Evolutionary conservation across 2,113 vertebrate genomes (phyloP), one percentile per base, ranked within the genome.

Genomic region (Tursiops truncatus): DNA sequence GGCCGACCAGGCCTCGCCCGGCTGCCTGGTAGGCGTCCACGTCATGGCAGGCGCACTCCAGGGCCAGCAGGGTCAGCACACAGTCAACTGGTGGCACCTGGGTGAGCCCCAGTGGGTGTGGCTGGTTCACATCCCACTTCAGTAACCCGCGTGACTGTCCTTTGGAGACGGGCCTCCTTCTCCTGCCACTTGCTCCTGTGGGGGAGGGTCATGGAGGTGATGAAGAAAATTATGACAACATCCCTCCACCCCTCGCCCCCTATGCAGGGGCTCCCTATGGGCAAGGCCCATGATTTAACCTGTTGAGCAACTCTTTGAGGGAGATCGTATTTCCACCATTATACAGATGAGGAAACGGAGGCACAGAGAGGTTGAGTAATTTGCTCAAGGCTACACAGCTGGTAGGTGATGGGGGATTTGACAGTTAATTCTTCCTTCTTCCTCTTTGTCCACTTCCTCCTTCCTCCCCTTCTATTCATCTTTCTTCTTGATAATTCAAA

Each of bases 121-220:
- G 5, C 89, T 94, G 50, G 33, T 79, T 83, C 11, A 79, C n/a
- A 0, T 89, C 60, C 0, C 91, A 94, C 33, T 53, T 94, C 3
- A 97, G 90, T 3, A 91, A 18, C 20, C 9, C 10, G 17, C 0
- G 33, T 83, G 36, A 95, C 82, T 17, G 76, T 96, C 33, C 60
- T 89, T 33, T 11, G 3, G 83, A 96, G 79, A 23, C 2, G 4
- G 25, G 53, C 26, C 26, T 97, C 97, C 81, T 95, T 92, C 26
- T 95, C 71, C 58, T 74, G 93, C 90, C 92, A 88, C 17, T 26
- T 82, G 26, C 73, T 73, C 25, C 95, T 96, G 21, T n/a, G 17
- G 47, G 15, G 28, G 10, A 76, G 15, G 33, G 86, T 47, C 44
- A 71, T 3, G 65, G 74, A 74, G n/a, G 62, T 11, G 44, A 28